Conservation (phyloP, 2,888 invertebrate species). For the Acronicta alni region DNA sequence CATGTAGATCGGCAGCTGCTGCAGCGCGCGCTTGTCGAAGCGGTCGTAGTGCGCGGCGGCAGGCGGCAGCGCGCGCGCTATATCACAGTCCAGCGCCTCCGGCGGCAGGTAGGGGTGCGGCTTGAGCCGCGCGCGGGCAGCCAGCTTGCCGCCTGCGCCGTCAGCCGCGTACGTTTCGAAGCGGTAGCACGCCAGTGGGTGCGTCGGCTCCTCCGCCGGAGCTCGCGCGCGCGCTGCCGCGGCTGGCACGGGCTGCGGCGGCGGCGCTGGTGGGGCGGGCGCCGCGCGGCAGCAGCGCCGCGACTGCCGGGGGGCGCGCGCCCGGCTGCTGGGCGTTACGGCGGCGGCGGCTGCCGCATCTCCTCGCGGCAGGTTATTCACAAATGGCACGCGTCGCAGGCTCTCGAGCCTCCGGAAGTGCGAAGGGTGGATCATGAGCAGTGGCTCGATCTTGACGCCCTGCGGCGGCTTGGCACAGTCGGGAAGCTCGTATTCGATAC, state of each 20-base stretch:
- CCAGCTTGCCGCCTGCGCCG: slow-evolving; percentile 66
- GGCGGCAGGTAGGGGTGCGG: slow-evolving; percentile 75
- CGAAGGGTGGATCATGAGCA: slow-evolving; percentile 97
- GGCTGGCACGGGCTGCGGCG: slow-evolving; percentile 68
- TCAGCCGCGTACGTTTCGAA: slow-evolving; percentile 70
- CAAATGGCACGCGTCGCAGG: slow-evolving; percentile 94
- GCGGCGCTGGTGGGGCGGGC: slow-evolving; percentile 64
- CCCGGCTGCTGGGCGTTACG: slow-evolving; percentile 61
- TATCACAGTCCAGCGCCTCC: slow-evolving; percentile 82
- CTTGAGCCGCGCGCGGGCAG: slow-evolving; percentile 70
- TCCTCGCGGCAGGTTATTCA: slow-evolving; percentile 93
- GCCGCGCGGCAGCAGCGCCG: slow-evolving; percentile 69
- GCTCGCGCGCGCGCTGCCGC: slow-evolving; percentile 62
- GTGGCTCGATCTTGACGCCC: slow-evolving; percentile 94
- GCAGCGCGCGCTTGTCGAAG: slow-evolving; percentile 87
- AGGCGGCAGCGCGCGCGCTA: slow-evolving; percentile 80
- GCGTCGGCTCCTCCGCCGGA: slow-evolving; percentile 58
- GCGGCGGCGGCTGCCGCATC: slow-evolving; percentile 78
- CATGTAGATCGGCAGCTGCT: slow-evolving; percentile 88
- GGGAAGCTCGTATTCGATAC: slow-evolving; percentile 97
- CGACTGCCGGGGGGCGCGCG: slow-evolving; percentile 62
- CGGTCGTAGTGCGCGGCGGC: slow-evolving; percentile 81
- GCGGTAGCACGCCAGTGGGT: slow-evolving; percentile 68
- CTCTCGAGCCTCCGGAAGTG: slow-evolving; percentile 96
- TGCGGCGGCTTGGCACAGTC: slow-evolving; percentile 96